Conservation (phyloP, 1,140 invertebrate species). For the Tigriopus japonicus region DNA sequence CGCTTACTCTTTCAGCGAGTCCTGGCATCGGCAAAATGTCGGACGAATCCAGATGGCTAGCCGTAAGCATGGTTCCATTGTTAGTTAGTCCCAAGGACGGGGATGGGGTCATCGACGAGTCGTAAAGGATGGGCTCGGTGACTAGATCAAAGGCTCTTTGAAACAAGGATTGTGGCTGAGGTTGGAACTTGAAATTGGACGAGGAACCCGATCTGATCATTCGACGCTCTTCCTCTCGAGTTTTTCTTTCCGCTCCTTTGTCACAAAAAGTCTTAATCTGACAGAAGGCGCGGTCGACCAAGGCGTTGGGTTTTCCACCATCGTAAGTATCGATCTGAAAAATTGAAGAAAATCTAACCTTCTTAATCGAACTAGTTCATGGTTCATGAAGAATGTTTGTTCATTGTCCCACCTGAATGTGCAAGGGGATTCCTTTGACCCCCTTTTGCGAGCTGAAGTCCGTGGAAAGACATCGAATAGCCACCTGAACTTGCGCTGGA, state of each 20-base stretch:
- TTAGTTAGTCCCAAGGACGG: too few relatives aligned
- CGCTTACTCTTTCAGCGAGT: too few relatives aligned
- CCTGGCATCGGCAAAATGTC: too few relatives aligned
- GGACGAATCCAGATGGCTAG: too few relatives aligned
- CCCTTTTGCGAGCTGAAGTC: slow-evolving; percentile 10
- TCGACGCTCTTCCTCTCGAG: background rate
- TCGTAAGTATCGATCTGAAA: background rate
- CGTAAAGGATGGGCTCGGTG: background rate
- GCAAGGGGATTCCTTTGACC: slow-evolving; percentile 9
- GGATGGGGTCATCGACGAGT: background rate
- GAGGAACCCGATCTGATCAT: too few relatives aligned
- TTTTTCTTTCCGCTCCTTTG: slow-evolving; percentile 12
- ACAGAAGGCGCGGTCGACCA: background rate
- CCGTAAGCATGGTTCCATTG: too few relatives aligned
- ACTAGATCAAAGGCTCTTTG: background rate
- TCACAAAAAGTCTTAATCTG: slow-evolving; percentile 13
- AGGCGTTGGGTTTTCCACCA: background rate
- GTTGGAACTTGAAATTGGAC: too few relatives aligned
- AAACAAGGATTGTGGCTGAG: too few relatives aligned
- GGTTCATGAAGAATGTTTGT: too few relatives aligned
- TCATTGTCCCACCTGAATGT: slow-evolving; percentile 1
- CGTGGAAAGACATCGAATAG: slow-evolving; percentile 10
- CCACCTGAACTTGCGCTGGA: background rate
- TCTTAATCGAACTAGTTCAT: too few relatives aligned
- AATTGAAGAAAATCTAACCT: background rate